phyloP scores from a whole-genome alignment of 2,797 vertebrate genomes.

The Novumbra hubbsi region DNA sequence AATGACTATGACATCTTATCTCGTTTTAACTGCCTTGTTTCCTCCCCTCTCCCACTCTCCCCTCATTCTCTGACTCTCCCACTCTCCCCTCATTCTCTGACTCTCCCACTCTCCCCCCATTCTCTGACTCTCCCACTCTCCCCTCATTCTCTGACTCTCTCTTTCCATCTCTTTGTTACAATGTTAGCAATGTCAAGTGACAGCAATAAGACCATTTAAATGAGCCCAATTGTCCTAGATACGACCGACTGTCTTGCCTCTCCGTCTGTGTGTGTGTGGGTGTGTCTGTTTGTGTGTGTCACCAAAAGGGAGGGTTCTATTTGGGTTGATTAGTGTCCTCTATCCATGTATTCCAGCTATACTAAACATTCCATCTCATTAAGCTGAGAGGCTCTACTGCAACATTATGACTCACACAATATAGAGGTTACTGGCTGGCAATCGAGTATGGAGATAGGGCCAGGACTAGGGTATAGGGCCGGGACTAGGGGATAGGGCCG shows the following conservation, averaged over 20 bases:
- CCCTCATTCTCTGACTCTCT: too few relatives aligned
- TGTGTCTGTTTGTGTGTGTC: too few relatives aligned
- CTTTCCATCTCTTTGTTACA: too few relatives aligned
- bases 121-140: too few relatives aligned
- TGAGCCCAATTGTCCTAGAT: conserved; percentile 63
- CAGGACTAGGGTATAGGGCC: background rate
- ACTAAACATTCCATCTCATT: conserved; percentile 60
- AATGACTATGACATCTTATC: too few relatives aligned
- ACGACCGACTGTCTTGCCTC: conserved; percentile 41
- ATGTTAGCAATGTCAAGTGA: conserved; percentile 68
- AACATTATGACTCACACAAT: conserved; percentile 27
- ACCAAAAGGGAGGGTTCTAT: conserved; percentile 50
- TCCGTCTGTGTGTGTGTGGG: background rate
- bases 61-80: too few relatives aligned
- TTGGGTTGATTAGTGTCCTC: too few relatives aligned
- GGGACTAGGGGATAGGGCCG: conserved; percentile 31
- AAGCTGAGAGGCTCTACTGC: conserved; percentile 44
- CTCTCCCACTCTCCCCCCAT: too few relatives aligned
- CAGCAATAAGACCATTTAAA: conserved; percentile 63
- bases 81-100: too few relatives aligned
- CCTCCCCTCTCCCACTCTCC: too few relatives aligned
- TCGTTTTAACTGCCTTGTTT: too few relatives aligned
- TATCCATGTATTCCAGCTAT: conserved; percentile 56
- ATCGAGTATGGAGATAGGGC: conserved; percentile 20
- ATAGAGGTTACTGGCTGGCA: conserved; percentile 40